Percentiles rank a stretch among this genome's conserved stretches.
Evolutionary conservation across 2,888 invertebrate genomes (phyloP).

Genomic region (Parnassius orleans): DNA sequence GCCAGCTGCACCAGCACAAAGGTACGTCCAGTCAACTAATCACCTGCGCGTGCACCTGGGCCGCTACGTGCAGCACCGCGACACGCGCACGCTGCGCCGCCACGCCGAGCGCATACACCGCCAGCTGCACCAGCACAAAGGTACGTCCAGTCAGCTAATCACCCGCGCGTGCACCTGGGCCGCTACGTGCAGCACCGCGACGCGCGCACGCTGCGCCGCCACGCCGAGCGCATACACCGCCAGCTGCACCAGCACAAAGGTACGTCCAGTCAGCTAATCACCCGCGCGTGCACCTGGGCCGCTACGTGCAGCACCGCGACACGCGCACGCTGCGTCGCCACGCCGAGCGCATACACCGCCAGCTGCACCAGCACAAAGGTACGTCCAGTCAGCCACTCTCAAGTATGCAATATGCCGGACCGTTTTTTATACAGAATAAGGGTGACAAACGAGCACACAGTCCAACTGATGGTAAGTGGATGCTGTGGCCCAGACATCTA

Average conservation of each 20-base stretch:
- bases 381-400: slow-evolving; percentile 74
- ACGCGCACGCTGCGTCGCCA: slow-evolving; percentile 86
- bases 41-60: slow-evolving; percentile 87
- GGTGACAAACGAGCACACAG: too few species aligned
- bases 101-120: slow-evolving; percentile 86
- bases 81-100: slow-evolving; percentile 86
- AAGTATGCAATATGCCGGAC: too few species aligned
- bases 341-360: slow-evolving; percentile 85
- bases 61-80: slow-evolving; percentile 88
- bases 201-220: slow-evolving; percentile 86
- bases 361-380: slow-evolving; percentile 76
- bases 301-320: slow-evolving; percentile 89
- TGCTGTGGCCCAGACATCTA: too few species aligned
- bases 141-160: slow-evolving; percentile 81
- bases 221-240: slow-evolving; percentile 85
- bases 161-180: slow-evolving; percentile 87
- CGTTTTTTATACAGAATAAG: too few species aligned
- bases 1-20: slow-evolving; percentile 77
- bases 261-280: slow-evolving; percentile 82
- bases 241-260: slow-evolving; percentile 77
- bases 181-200: slow-evolving; percentile 89
- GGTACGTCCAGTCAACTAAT: slow-evolving; percentile 80
- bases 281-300: slow-evolving; percentile 86
- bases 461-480: too few species aligned
- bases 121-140: slow-evolving; percentile 76